Base-by-base conservation (phyloP, 2,797 vertebrate genomes). In the Microhierax caerulescens region DNA sequence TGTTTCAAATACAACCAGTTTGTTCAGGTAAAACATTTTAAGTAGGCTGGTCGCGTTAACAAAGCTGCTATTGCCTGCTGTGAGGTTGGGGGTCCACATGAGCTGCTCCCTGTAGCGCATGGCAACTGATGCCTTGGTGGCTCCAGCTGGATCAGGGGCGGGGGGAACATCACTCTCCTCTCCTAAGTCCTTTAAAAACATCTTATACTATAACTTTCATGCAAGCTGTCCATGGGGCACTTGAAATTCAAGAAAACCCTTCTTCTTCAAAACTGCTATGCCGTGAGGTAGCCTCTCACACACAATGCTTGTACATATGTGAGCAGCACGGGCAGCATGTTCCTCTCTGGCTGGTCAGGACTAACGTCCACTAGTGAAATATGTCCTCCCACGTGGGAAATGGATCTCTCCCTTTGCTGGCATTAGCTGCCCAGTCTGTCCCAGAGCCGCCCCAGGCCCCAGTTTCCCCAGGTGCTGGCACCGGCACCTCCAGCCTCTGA, bases 331-430 rank as follows among this genome's bases (percentile, higher is more conserved):
- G 51, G 45, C 0, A 3, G 12, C 48, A 16, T 30, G n/a, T 27
- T 67, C 37, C 51, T 74, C 76, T 53, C 69, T 5, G 5, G 13
- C 24, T 56, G 24, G 0, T 48, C 50, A 28, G 12, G 6, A 23
- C 9, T 7, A 9, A 23, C 0, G 0, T 45, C 60, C 60, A 1
- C 24, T 15, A 1, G 5, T n/a, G 25, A 85, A 41, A 79, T 56
- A 34, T 0, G 1, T 16, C 39, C 48, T 7, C 45, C 43, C 20
- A 56, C 7, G 1, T 5, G 23, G 72, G 72, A 60, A 47, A 72
- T 4, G 14, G 5, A 7, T 14, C n/a, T 81, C 64, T 59, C 23
- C 1, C 4, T 9, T 14, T 32, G 4, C 59, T 60, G 39, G 9
- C 12, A 28, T 4, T 59, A 69, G 34, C 27, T 21, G 5, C 25